Evolutionary conservation across 2,888 invertebrate genomes (phyloP).

Genomic region (Poecilobothrus nobilitatus): DNA sequence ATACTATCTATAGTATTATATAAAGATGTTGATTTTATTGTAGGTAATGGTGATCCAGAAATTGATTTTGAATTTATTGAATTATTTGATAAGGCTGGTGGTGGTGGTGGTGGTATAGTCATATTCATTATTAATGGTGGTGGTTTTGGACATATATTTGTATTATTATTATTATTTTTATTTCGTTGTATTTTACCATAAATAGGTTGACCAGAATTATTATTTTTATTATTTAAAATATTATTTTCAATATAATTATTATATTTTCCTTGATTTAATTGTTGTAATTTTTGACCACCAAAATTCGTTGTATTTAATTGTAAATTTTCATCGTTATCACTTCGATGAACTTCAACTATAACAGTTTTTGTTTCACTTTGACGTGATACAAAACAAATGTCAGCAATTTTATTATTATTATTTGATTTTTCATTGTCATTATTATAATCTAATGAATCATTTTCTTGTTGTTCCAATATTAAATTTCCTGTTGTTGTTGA

Average conservation of each 20-base stretch:
- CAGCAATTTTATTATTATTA: conserved; percentile 33
- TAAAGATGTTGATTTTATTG: background rate
- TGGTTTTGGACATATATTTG: conserved; percentile 11
- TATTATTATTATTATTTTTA: background rate
- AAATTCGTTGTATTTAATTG: background rate
- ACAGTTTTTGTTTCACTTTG: conserved; percentile 55
- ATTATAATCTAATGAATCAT: conserved; percentile 22
- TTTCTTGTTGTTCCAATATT: conserved; percentile 17
- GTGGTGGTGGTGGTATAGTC: conserved; percentile 35
- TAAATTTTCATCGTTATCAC: conserved; percentile 30
- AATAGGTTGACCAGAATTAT: conserved; percentile 11
- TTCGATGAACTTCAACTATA: conserved; percentile 67
- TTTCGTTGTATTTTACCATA: conserved; percentile 14
- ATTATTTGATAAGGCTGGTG: conserved; percentile 25
- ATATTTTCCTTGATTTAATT: background rate
- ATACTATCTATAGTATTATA: conserved; percentile 14
- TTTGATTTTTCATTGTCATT: conserved; percentile 2
- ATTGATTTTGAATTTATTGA: too few species aligned
- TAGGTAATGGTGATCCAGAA: background rate
- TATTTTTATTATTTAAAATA: conserved; percentile 1
- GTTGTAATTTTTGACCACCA: conserved; percentile 1
- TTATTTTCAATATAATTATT: conserved; percentile 28
- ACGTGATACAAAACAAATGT: conserved; percentile 43
- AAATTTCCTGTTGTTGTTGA: background rate
- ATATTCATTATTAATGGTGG: conserved; percentile 16